Conservation (phyloP, 30 jellyfish, hydroid and myxozoan genomes). For the Rhopilema esculentum region DNA sequence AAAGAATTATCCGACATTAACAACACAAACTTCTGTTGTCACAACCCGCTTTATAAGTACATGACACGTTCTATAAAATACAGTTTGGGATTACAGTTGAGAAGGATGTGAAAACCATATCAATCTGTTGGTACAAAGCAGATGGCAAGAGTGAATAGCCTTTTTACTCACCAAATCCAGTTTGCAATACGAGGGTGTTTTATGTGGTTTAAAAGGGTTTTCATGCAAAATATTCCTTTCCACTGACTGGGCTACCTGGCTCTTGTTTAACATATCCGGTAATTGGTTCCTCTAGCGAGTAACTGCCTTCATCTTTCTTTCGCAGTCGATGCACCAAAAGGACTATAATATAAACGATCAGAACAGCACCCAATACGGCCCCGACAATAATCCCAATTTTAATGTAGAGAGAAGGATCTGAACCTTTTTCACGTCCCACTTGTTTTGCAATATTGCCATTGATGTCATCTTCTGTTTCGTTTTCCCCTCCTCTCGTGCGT, state of each 20-base stretch:
- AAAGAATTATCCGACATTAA: background rate
- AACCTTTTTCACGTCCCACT: background rate
- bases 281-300: conserved; percentile 81
- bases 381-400: conserved; percentile 90
- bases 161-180: background rate
- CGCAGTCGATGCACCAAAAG: conserved; percentile 89
- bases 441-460: conserved; percentile 18
- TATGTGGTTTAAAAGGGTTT: background rate
- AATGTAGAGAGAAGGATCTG: conserved; percentile 43
- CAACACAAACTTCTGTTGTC: background rate
- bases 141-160: background rate
- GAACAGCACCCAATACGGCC: conserved; percentile 92
- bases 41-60: background rate
- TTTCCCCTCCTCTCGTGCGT: background rate
- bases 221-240: conserved; percentile 70
- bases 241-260: conserved; percentile 77
- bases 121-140: background rate
- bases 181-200: background rate
- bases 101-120: background rate
- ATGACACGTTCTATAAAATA: background rate
- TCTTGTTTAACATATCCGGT: conserved; percentile 63
- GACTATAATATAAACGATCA: conserved; percentile 76
- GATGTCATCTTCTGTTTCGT: conserved; percentile 3
- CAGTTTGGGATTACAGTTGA: background rate
- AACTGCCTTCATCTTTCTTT: conserved; percentile 93